These are phyloP conservation scores for Neodiprion fabricii DNA, from an alignment of 1,140 invertebrate species.

Conservation along the genomic window DNA sequence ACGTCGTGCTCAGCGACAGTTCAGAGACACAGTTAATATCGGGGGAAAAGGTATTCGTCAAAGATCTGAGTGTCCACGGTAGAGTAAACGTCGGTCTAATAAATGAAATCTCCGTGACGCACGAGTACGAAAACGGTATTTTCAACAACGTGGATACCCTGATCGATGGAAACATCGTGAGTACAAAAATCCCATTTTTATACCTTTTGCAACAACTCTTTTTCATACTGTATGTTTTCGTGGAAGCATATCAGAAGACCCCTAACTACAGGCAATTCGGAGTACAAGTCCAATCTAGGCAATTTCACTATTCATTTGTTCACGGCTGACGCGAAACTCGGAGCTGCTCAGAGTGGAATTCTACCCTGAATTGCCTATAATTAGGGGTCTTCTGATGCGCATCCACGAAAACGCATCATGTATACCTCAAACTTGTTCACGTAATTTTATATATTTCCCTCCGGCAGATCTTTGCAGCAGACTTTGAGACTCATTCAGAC, in stretches of 20 bases:
- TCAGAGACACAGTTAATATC: slow-evolving; percentile 34
- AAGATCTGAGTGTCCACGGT: slow-evolving; percentile 34
- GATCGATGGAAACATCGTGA: slow-evolving; percentile 45
- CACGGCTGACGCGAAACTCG: too few species aligned
- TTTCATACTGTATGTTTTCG: too few species aligned
- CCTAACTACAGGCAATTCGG: slow-evolving; percentile 14
- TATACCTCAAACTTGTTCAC: slow-evolving; percentile 4
- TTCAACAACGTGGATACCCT: slow-evolving; percentile 36
- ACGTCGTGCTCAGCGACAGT: slow-evolving; percentile 36
- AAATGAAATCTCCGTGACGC: slow-evolving; percentile 33
- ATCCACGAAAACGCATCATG: too few species aligned
- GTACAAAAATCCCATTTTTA: slow-evolving; percentile 18
- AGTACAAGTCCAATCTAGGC: not conserved
- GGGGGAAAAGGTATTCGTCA: slow-evolving; percentile 38
- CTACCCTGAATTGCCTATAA: too few species aligned
- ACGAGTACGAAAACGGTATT: slow-evolving; percentile 32
- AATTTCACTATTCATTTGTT: too few species aligned
- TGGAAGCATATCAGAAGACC: not conserved
- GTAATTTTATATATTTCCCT: not conserved
- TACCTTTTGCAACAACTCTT: slow-evolving; percentile 12
- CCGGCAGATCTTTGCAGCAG: slow-evolving; percentile 35
- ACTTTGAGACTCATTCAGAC: slow-evolving; percentile 21
- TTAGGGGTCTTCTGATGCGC: too few species aligned
- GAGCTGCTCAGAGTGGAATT: too few species aligned
- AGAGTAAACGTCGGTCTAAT: slow-evolving; percentile 29